Conservation (phyloP, 1,140 invertebrate genomes). For the Formica exsecta region DNA sequence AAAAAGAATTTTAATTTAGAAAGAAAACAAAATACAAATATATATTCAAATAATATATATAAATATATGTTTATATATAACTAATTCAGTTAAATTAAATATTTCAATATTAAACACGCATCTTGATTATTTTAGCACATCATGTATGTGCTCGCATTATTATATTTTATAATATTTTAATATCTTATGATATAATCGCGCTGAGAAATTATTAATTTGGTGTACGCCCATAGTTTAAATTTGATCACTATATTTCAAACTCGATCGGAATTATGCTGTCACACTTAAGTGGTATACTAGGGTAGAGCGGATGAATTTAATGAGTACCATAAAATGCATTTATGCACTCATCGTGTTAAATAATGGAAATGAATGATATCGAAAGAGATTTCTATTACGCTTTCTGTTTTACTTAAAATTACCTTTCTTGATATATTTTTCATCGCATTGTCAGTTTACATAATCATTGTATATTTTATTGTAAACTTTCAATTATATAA, state of each 20-base stretch:
- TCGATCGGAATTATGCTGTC: conserved; percentile 49
- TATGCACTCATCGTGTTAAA: conserved; percentile 48
- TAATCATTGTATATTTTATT: not conserved
- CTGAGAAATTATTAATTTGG: conserved; percentile 48
- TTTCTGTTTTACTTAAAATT: not conserved
- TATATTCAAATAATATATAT: conserved; percentile 15
- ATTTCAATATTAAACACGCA: conserved; percentile 16
- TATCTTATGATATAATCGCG: conserved; percentile 21
- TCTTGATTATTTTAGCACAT: not conserved
- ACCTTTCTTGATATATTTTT: not conserved
- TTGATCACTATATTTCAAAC: conserved; percentile 41
- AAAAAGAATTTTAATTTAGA: not conserved
- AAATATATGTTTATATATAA: conserved; percentile 14
- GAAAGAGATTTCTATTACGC: conserved; percentile 23
- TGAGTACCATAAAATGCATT: conserved; percentile 45
- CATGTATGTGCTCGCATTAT: not conserved
- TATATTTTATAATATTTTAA: conserved; percentile 32
- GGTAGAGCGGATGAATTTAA: conserved; percentile 51
- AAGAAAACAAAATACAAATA: not conserved
- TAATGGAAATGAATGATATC: conserved; percentile 49
- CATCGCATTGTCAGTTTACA: not conserved
- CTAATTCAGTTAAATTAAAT: not conserved
- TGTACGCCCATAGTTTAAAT: conserved; percentile 30
- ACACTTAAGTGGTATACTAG: conserved; percentile 33
- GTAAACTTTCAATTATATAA: not conserved